These are phyloP conservation scores for Matsumyia berberina DNA, from an alignment of 2,888 invertebrate species.

Conservation along the genomic window DNA sequence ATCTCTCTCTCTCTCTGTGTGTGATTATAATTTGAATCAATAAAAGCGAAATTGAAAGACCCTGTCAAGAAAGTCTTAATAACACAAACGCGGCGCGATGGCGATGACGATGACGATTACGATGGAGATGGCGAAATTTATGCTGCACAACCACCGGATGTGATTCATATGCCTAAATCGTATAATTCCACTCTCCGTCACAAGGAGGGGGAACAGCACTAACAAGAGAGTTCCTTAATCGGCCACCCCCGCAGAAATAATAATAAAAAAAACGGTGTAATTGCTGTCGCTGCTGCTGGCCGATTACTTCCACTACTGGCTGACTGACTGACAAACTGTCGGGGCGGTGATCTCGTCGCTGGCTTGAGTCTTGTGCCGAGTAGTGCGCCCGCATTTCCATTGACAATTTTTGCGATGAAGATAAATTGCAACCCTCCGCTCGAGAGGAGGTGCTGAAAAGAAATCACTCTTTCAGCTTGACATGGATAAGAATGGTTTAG, in stretches of 20 bases:
- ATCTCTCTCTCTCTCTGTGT: background rate
- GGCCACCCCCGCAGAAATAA: slow-evolving; percentile 70
- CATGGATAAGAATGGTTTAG: slow-evolving; percentile 44
- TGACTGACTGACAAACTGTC: slow-evolving; percentile 66
- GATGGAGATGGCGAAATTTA: slow-evolving; percentile 70
- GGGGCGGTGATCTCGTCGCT: slow-evolving; percentile 35
- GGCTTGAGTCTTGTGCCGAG: slow-evolving; percentile 3
- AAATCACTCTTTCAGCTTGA: slow-evolving; percentile 66
- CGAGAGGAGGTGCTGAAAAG: slow-evolving; percentile 57
- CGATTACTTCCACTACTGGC: slow-evolving; percentile 63
- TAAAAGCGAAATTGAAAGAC: slow-evolving; percentile 61
- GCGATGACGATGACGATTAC: slow-evolving; percentile 32
- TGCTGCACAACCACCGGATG: slow-evolving; percentile 74
- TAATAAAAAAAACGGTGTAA: slow-evolving; percentile 45
- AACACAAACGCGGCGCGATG: slow-evolving; percentile 29
- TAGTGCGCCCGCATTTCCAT: slow-evolving; percentile 69
- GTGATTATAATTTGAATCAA: slow-evolving; percentile 62
- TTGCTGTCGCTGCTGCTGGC: slow-evolving; percentile 51
- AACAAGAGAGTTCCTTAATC: slow-evolving; percentile 66
- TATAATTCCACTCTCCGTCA: slow-evolving; percentile 55
- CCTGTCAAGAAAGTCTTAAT: slow-evolving; percentile 30
- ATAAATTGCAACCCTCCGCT: slow-evolving; percentile 63
- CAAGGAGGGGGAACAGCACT: slow-evolving; percentile 34
- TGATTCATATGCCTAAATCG: slow-evolving; percentile 76
- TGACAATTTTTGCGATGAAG: slow-evolving; percentile 68